A percentile compares a stretch with the other conserved stretches of the same genome.
Evolutionary conservation across 2,113 vertebrate species (phyloP).

Genomic region (Grammomys surdaster): DNA sequence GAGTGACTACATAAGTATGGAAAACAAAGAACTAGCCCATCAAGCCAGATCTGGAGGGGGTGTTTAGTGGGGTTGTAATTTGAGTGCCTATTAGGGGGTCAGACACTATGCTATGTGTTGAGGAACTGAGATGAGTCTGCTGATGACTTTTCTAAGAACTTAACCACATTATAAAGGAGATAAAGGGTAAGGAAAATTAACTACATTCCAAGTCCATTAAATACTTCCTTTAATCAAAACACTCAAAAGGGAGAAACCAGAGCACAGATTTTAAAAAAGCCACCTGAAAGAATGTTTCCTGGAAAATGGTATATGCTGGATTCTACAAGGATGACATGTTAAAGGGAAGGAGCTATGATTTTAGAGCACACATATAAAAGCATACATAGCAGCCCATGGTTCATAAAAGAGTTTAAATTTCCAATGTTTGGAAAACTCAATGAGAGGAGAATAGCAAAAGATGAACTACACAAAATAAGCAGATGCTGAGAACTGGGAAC

Average conservation of each 20-base stretch:
- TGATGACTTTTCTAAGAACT: not conserved
- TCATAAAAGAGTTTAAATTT: not conserved
- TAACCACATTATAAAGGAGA: not conserved
- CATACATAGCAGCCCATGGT: not conserved
- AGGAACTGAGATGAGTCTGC: not conserved
- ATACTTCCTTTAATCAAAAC: not conserved
- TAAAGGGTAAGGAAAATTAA: not conserved
- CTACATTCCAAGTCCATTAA: not conserved
- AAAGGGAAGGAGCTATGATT: not conserved
- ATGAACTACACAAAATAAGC: not conserved
- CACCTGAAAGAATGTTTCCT: not conserved
- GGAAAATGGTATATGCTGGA: not conserved
- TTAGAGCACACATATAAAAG: not conserved
- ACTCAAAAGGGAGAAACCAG: not conserved
- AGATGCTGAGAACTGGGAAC: not conserved
- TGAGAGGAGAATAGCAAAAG: not conserved
- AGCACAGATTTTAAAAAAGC: not conserved
- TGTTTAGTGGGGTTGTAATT: not conserved
- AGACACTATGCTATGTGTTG: not conserved
- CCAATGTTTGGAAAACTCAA: not conserved
- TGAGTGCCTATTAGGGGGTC: not conserved
- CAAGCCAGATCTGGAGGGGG: not conserved
- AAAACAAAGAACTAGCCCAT: constrained; percentile 2
- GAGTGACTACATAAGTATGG: not conserved
- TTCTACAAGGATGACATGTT: not conserved